Percentiles rank a stretch among this genome's conserved stretches.
phyloP scores from a whole-genome alignment of 1,140 invertebrate genomes.

The Drosophila ohnishii region DNA sequence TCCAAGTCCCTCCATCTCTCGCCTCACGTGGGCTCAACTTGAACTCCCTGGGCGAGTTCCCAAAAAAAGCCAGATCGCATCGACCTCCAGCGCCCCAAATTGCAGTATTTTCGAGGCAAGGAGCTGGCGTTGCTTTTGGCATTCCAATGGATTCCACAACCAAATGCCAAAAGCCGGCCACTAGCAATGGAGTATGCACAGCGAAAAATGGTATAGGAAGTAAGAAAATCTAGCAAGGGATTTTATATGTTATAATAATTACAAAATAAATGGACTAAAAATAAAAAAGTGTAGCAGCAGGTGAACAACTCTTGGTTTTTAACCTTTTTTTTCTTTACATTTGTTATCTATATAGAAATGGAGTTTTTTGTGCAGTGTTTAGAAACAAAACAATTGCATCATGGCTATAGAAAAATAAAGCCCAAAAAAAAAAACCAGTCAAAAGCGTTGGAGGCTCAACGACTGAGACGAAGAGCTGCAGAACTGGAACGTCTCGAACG shows the following conservation, averaged over 20 bases:
- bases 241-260: not conserved
- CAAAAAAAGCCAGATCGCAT: constrained; percentile 17
- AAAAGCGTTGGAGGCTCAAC: constrained; percentile 38
- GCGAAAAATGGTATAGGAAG: constrained; percentile 2
- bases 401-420: constrained; percentile 27
- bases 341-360: too few species aligned
- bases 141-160: constrained; percentile 69
- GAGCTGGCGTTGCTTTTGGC: constrained; percentile 40
- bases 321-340: too few species aligned
- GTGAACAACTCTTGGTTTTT: too few species aligned
- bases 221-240: not conserved
- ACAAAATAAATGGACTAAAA: not conserved
- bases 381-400: constrained; percentile 61
- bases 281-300: too few species aligned
- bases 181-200: constrained; percentile 19
- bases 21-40: constrained; percentile 41
- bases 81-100: constrained; percentile 48
- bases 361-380: not conserved
- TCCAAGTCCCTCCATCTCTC: not conserved
- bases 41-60: constrained; percentile 34
- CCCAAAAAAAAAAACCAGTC: constrained; percentile 50
- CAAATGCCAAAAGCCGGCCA: constrained; percentile 69
- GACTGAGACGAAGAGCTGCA: constrained; percentile 35
- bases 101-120: constrained; percentile 37
- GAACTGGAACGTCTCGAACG: constrained; percentile 64